A percentile compares a stretch with the other conserved stretches of the same genome.
phyloP scores from a whole-genome alignment of 1,140 invertebrate genomes.

The Megalopta genalis region DNA sequence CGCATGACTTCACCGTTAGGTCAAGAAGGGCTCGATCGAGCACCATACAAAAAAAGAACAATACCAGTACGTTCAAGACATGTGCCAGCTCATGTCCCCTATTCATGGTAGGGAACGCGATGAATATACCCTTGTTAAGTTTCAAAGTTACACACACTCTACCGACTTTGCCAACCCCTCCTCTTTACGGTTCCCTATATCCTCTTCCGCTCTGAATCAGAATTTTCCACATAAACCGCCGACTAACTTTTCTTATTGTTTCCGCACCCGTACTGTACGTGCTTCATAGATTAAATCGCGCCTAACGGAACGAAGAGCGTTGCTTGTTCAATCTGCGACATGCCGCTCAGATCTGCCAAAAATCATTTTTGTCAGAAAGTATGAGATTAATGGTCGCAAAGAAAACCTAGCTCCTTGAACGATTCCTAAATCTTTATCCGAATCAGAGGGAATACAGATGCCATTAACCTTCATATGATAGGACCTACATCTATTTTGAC shows the following conservation, averaged over 20 bases:
- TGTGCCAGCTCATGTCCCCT: slow-evolving; percentile 47
- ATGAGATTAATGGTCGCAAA: no score
- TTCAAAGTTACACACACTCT: slow-evolving; percentile 59
- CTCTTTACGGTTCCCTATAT: slow-evolving; percentile 47
- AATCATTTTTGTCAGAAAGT: not conserved
- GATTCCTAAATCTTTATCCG: no score
- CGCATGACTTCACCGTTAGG: slow-evolving; percentile 20
- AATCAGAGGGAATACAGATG: no score
- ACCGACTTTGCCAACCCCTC: slow-evolving; percentile 41
- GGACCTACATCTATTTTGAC: no score
- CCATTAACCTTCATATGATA: no score
- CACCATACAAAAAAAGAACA: slow-evolving; percentile 45
- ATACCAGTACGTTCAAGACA: slow-evolving; percentile 42
- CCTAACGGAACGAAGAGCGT: slow-evolving; percentile 14
- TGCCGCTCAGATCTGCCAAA: no score
- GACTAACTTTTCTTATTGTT: slow-evolving; percentile 45
- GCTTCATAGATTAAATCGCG: slow-evolving; percentile 34
- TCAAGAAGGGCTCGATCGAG: slow-evolving; percentile 44
- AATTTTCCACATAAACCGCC: slow-evolving; percentile 53
- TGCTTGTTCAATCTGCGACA: not conserved
- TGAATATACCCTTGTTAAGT: slow-evolving; percentile 62
- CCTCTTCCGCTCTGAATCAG: slow-evolving; percentile 56
- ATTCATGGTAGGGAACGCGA: slow-evolving; percentile 51
- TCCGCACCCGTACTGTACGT: slow-evolving; percentile 26
- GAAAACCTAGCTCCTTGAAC: no score